These are phyloP conservation scores for Scaptomyza reducta DNA, from an alignment of 2,888 invertebrate genomes.

Conservation along the genomic window DNA sequence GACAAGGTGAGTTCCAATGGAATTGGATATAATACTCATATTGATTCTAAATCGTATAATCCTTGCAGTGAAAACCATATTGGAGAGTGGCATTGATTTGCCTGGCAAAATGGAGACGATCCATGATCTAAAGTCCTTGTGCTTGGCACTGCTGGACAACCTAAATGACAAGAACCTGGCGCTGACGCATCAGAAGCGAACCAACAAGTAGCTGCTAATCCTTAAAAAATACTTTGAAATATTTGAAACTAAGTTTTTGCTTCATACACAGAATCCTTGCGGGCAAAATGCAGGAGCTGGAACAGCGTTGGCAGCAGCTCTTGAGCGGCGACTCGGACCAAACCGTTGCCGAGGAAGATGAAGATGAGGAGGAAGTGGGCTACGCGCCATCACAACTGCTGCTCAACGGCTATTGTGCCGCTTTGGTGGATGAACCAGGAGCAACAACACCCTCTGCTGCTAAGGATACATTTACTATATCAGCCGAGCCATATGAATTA, in stretches of 20 bases:
- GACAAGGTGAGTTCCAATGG: slow-evolving; percentile 87
- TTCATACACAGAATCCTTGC: slow-evolving; percentile 88
- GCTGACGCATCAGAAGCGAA: slow-evolving; percentile 92
- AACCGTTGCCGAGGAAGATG: slow-evolving; percentile 64
- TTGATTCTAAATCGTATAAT: neutral
- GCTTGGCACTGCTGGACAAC: slow-evolving; percentile 91
- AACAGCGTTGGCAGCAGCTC: slow-evolving; percentile 89
- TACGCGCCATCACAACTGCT: slow-evolving; percentile 87
- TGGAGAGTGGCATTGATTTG: slow-evolving; percentile 87
- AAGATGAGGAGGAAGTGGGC: slow-evolving; percentile 58
- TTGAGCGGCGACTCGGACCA: slow-evolving; percentile 83
- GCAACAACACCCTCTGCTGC: slow-evolving; percentile 17
- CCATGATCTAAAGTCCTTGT: slow-evolving; percentile 90
- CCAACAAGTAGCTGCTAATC: slow-evolving; percentile 88
- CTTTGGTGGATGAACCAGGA: slow-evolving; percentile 84
- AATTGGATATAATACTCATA: neutral
- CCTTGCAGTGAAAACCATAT: slow-evolving; percentile 88
- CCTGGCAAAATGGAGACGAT: slow-evolving; percentile 88
- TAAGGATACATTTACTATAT: slow-evolving; percentile 79
- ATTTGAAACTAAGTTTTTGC: neutral
- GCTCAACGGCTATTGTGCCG: slow-evolving; percentile 87
- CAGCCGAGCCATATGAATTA: slow-evolving; percentile 75
- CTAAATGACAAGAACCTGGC: slow-evolving; percentile 94
- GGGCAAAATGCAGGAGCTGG: slow-evolving; percentile 91
- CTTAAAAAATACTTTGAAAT: neutral